phyloP scores from a whole-genome alignment of 2,113 vertebrate species.

The Psittacara wagleri region DNA sequence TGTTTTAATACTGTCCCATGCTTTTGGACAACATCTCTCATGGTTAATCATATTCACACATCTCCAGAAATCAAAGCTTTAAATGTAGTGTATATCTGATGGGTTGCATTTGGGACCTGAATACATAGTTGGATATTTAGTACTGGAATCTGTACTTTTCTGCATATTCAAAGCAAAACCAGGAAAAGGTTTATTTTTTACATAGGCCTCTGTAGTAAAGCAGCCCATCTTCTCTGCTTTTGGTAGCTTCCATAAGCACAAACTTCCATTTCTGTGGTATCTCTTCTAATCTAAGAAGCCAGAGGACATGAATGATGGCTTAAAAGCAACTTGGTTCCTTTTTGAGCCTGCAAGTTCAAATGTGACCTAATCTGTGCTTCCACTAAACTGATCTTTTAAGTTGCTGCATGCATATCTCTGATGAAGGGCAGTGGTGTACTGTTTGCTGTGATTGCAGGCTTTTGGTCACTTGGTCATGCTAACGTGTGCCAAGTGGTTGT shows the following conservation, averaged over 20 bases:
- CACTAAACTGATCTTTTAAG: not conserved
- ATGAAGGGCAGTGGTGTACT: not conserved
- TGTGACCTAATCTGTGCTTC: not conserved
- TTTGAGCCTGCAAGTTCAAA: not conserved
- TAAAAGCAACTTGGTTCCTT: not conserved
- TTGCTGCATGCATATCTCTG: not conserved
- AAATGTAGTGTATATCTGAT: not conserved
- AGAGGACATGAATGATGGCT: accelerated
- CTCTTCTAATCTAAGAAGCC: not conserved
- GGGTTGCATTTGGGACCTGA: not conserved
- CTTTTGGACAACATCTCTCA: accelerated
- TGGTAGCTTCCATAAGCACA: not conserved
- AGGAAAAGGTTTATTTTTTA: not conserved
- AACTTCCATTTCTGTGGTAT: too few species aligned
- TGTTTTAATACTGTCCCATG: not conserved
- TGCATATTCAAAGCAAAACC: not conserved
- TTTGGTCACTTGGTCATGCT: not conserved
- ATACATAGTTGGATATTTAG: not conserved
- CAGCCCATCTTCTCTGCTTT: not conserved
- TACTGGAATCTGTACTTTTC: not conserved
- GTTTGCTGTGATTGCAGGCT: not conserved
- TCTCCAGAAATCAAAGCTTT: not conserved
- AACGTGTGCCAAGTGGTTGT: not conserved
- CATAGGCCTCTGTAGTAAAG: not conserved
- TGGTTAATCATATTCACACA: not conserved